A percentile compares a stretch with the other conserved stretches of the same genome.
These are phyloP conservation scores for Ophion obscuratus DNA, from an alignment of 2,888 invertebrate genomes.

Conservation along the genomic window DNA sequence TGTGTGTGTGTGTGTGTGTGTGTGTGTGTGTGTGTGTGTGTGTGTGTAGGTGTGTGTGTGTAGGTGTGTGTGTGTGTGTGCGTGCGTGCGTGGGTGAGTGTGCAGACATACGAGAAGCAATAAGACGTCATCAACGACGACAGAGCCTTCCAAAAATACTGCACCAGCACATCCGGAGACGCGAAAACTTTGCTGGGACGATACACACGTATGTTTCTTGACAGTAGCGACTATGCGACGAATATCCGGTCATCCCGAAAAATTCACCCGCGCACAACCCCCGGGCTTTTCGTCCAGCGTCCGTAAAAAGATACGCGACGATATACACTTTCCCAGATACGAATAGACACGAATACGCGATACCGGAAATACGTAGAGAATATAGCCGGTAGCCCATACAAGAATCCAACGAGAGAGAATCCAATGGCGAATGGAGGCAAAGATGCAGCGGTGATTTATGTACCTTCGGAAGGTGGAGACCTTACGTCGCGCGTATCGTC, in stretches of 20 bases:
- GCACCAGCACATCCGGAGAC: slow-evolving; percentile 6
- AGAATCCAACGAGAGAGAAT: slow-evolving; percentile 53
- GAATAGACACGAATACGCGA: not conserved
- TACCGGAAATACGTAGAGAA: slow-evolving; percentile 44
- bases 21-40: no score
- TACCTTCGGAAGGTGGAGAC: slow-evolving; percentile 17
- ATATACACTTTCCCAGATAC: slow-evolving; percentile 3
- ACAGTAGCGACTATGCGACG: slow-evolving; percentile 29
- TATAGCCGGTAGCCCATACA: slow-evolving; percentile 5
- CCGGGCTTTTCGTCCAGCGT: slow-evolving; percentile 29
- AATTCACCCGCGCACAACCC: slow-evolving; percentile 1
- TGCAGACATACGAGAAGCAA: not conserved
- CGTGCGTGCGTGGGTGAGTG: no score
- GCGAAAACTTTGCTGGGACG: slow-evolving; percentile 6
- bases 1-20: no score
- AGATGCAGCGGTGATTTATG: slow-evolving; percentile 53
- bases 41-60: no score
- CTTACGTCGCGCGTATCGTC: not conserved
- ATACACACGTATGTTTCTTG: slow-evolving; percentile 30
- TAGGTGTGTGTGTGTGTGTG: no score
- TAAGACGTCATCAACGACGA: slow-evolving; percentile 34
- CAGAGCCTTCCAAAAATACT: slow-evolving; percentile 65
- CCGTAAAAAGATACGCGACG: slow-evolving; percentile 37
- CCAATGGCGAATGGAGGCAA: slow-evolving; percentile 44
- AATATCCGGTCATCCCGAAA: slow-evolving; percentile 45